Evolutionary conservation across 2,113 vertebrate genomes (phyloP), one percentile per base, ranked within the genome.

Genomic region (Oxygymnocypris stewartii): DNA sequence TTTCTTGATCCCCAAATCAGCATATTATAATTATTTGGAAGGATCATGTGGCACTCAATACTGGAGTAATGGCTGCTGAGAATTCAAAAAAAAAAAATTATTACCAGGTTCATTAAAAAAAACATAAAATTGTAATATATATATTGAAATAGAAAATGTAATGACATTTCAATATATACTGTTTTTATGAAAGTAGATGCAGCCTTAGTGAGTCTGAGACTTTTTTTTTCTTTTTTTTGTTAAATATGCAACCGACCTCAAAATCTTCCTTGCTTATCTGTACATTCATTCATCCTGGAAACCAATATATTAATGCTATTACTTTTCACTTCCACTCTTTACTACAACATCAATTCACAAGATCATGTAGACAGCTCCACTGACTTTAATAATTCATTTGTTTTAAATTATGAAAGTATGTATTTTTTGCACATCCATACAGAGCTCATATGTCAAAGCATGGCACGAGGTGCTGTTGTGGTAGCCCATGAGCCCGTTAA

Each of bases 401-500:
- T 78, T 54, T 78, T 78, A 54, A 78, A 54, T 28, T 35, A 78
- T 78, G 25, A 31, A 54, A 28, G 35, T 51, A 28, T n/a, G 9
- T 42, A 20, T 76, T 76, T 40, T 54, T 49, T 51, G 14, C 25
- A 28, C 42, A 35, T 78, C 73, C 12, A 12, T 25, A 14, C 1
- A 75, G 73, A 25, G 79, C 79, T 81, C 37, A 28, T 25, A 63
- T 79, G 57, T 54, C 13, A 67, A n/a, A 0, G 28, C 13, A 51
- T 49, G 42, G 25, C 42, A 16, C 35, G 7, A 31, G 65, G 44
- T 51, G 28, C 80, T 71, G 47, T 63, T 35, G 20, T 40, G 44
- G 11, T 49, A 47, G 14, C 31, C 63, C 44, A 71, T 79, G 44
- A 78, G 76, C 84, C 47, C 59, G 69, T 85, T 71, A 44, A 67